Evolutionary conservation across 1,140 invertebrate species (phyloP).

Genomic region (Macrosteles quadrilineatus): DNA sequence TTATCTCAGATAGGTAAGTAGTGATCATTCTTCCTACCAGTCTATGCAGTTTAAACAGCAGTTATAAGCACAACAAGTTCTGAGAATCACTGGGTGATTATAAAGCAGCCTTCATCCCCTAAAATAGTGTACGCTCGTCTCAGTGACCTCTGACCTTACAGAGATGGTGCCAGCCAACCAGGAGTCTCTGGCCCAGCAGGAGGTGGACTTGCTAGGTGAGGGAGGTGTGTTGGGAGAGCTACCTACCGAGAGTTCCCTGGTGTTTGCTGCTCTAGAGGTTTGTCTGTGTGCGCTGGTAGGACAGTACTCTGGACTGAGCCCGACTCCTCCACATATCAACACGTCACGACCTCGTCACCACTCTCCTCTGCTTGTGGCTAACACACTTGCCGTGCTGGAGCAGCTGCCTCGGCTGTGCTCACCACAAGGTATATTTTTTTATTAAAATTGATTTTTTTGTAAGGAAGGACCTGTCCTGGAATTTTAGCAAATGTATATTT

Average conservation of each 20-base stretch:
- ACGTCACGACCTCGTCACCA: neutral
- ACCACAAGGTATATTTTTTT: conserved; percentile 61
- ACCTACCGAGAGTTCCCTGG: conserved; percentile 83
- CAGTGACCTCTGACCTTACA: no score
- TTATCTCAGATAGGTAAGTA: no score
- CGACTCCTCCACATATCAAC: conserved; percentile 61
- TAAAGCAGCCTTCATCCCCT: no score
- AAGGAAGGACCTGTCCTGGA: no score
- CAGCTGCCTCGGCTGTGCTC: conserved; percentile 74
- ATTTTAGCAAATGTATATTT: no score
- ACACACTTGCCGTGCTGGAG: conserved; percentile 71
- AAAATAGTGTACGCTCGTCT: no score
- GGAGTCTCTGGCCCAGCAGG: conserved; percentile 50
- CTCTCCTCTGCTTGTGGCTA: conserved; percentile 64
- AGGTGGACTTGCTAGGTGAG: conserved; percentile 72
- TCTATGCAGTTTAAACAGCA: no score
- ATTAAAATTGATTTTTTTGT: no score
- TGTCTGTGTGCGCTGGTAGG: conserved; percentile 89
- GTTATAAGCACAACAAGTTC: no score
- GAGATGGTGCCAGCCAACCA: conserved; percentile 55
- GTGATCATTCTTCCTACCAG: no score
- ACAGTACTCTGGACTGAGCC: conserved; percentile 85
- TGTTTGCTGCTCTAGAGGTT: conserved; percentile 92
- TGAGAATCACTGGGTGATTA: no score
- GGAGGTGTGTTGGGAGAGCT: conserved; percentile 79